Evolutionary conservation across 2,113 vertebrate species (phyloP).

Genomic region (Catharus fuscescens): DNA sequence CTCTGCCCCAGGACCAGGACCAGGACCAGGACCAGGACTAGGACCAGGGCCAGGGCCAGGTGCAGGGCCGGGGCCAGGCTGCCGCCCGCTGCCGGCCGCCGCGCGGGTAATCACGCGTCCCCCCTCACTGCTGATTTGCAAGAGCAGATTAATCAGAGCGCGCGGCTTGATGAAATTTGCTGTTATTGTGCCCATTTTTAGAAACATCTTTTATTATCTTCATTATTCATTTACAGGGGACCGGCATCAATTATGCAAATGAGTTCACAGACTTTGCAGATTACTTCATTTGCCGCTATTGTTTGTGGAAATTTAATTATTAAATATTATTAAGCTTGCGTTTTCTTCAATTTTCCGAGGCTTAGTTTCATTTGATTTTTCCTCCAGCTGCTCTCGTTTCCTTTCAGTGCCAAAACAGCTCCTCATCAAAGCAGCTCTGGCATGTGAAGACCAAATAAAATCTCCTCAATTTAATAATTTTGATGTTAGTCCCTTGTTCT

Average conservation of each 20-base stretch:
- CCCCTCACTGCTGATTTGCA: constrained; percentile 93
- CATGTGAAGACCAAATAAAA: constrained; percentile 93
- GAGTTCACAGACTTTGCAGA: constrained; percentile 93
- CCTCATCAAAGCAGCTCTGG: constrained; percentile 90
- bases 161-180: constrained; percentile 98
- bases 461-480: constrained; percentile 96
- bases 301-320: constrained; percentile 98
- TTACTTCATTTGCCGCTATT: constrained; percentile 96
- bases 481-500: constrained; percentile 94
- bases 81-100: constrained; percentile 80
- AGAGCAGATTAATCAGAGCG: constrained; percentile 98
- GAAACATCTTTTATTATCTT: constrained; percentile 99
- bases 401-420: constrained; percentile 88
- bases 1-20: not conserved
- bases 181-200: constrained; percentile 99
- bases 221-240: constrained; percentile 98
- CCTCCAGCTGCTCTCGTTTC: constrained; percentile 93
- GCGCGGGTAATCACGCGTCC: constrained; percentile 91
- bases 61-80: constrained; percentile 39
- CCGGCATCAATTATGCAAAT: constrained; percentile 99
- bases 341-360: constrained; percentile 93
- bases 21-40: no score
- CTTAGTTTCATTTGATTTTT: constrained; percentile 94
- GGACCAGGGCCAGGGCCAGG: not conserved
- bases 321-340: constrained; percentile 96